Conservation (phyloP, 2,888 invertebrate species). For the Parasteatoda lunata region DNA sequence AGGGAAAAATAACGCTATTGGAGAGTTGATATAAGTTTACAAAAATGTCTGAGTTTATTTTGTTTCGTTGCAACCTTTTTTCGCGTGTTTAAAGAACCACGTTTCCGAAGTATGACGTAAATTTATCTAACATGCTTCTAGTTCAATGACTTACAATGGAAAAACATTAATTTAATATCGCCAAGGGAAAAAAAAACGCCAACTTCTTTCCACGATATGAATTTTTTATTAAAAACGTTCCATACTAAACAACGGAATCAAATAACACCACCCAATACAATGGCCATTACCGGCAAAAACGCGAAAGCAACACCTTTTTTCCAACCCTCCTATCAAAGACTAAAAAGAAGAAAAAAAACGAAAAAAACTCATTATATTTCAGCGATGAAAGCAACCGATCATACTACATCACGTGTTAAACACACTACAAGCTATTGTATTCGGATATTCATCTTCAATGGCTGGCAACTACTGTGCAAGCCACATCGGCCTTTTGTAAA, state of each 20-base stretch:
- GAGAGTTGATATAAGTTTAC: too few species aligned
- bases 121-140: too few species aligned
- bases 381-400: slow-evolving; percentile 64
- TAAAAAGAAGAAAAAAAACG: slow-evolving; percentile 6
- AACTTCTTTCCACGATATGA: too few species aligned
- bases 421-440: slow-evolving; percentile 60
- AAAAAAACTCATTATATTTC: slow-evolving; percentile 56
- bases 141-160: too few species aligned
- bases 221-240: background rate
- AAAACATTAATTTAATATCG: too few species aligned
- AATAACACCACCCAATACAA: slow-evolving; percentile 25
- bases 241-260: background rate
- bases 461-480: slow-evolving; percentile 26
- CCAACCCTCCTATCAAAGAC: background rate
- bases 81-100: too few species aligned
- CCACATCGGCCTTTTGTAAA: slow-evolving; percentile 36
- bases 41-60: too few species aligned
- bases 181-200: too few species aligned
- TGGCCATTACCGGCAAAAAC: slow-evolving; percentile 1
- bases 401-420: slow-evolving; percentile 65
- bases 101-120: too few species aligned
- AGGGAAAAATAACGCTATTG: too few species aligned
- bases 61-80: too few species aligned
- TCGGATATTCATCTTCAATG: slow-evolving; percentile 19
- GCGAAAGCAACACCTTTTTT: slow-evolving; percentile 14